Conservation (phyloP, 2,888 invertebrate genomes). For the Tolmerus cingulatus region DNA sequence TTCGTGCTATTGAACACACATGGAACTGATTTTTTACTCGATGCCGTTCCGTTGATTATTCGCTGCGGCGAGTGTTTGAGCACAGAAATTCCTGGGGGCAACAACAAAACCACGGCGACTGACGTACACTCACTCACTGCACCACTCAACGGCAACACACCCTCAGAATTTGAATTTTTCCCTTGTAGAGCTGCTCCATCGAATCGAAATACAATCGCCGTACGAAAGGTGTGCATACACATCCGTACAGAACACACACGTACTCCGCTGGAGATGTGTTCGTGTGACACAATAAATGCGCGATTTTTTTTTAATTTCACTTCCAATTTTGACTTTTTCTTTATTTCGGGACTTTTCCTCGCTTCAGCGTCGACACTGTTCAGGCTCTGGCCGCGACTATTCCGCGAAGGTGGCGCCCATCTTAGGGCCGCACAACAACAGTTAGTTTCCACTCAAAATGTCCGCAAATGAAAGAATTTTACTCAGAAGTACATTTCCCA, state of each 20-base stretch:
- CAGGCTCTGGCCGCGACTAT: not conserved
- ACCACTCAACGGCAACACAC: slow-evolving; percentile 14
- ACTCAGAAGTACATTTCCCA: slow-evolving; percentile 3
- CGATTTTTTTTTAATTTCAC: slow-evolving; percentile 38
- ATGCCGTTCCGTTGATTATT: slow-evolving; percentile 37
- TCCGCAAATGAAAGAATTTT: not conserved
- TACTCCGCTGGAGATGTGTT: not conserved
- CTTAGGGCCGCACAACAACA: not conserved
- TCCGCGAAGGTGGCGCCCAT: not conserved
- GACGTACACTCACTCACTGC: slow-evolving; percentile 7
- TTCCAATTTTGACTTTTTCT: slow-evolving; percentile 35
- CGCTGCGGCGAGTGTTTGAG: slow-evolving; percentile 5
- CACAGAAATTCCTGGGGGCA: slow-evolving; percentile 37
- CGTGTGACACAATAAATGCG: slow-evolving; percentile 39
- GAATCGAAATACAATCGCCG: not conserved
- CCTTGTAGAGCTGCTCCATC: not conserved
- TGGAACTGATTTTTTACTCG: not conserved
- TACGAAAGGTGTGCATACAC: not conserved
- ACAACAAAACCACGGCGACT: slow-evolving; percentile 33
- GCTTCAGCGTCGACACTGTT: not conserved
- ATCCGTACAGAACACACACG: not conserved
- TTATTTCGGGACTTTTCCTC: slow-evolving; percentile 1
- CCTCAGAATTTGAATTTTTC: slow-evolving; percentile 19
- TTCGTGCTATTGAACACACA: slow-evolving; percentile 11
- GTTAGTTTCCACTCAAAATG: slow-evolving; percentile 12